Evolutionary conservation across 2,113 vertebrate genomes (phyloP).

Genomic region (Mastomys coucha): DNA sequence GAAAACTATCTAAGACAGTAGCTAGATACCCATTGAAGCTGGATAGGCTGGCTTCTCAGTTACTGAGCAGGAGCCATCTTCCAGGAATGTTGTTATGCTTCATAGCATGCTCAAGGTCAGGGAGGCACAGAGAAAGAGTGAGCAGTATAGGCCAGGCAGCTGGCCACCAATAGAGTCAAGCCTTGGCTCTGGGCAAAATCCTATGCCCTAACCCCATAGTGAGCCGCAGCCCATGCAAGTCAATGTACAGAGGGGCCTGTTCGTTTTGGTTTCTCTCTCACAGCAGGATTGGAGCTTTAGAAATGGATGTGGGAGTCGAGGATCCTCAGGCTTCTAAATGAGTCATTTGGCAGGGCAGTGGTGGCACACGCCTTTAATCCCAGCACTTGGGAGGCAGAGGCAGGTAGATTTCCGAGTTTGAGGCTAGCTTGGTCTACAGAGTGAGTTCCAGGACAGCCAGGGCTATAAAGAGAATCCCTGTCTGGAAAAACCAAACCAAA

Average conservation of each 20-base stretch:
- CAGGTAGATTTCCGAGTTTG: too few relatives aligned
- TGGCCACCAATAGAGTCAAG: rapidly evolving
- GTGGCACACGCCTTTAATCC: too few relatives aligned
- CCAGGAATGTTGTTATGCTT: rapidly evolving
- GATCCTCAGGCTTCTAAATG: rapidly evolving
- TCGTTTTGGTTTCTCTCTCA: background rate
- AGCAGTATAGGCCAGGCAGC: background rate
- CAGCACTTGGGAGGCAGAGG: too few relatives aligned
- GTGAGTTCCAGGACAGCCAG: too few relatives aligned
- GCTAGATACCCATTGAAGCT: background rate
- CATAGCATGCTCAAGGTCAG: rapidly evolving
- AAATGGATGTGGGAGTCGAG: background rate
- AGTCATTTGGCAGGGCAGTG: too few relatives aligned
- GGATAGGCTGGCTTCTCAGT: too few relatives aligned
- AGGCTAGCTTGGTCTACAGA: too few relatives aligned
- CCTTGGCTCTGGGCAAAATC: background rate
- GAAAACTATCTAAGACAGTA: background rate
- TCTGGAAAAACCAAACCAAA: too few relatives aligned
- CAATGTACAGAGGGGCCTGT: rapidly evolving
- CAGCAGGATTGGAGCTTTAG: background rate
- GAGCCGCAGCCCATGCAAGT: background rate
- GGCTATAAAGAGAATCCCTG: too few relatives aligned
- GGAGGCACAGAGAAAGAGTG: background rate
- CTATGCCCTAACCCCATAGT: rapidly evolving
- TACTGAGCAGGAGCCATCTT: rapidly evolving